Base-by-base conservation (phyloP, 2,113 vertebrate species). In the Herpetotheres cachinnans region DNA sequence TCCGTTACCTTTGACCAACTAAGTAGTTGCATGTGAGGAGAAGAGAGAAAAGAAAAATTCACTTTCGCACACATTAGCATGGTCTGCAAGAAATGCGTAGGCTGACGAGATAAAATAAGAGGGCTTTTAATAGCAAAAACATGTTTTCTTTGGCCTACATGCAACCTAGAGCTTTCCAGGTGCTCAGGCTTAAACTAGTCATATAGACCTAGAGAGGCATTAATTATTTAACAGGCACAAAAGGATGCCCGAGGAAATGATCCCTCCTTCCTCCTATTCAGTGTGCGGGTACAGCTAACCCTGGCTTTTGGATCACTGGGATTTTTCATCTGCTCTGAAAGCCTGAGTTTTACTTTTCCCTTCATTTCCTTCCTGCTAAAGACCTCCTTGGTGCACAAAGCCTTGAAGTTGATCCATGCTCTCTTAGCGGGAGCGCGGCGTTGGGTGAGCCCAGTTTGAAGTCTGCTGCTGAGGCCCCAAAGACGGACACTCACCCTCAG, bases 121-220 rank as follows among this genome's bases (percentile, higher is more conserved):
- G 54, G 27, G 55, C 46, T 93, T 91, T 91, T 87, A 91, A 94
- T 63, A 93, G 84, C 58, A 90, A 93, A 91, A 90, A 7, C 62
- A 24, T 93, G 93, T 89, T 93, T 94, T 76, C 84, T 89, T 94
- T 95, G 93, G 93, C 87, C 81, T 72, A 44, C 38, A 34, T 40
- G 62, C 40, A 91, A 84, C 50, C 40, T 44, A 72, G 78, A 56
- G 70, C 49, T 90, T 94, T 90, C 84, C 90, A 96, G 73, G 78
- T 88, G 74, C 82, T 92, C 83, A 86, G 26, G 76, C 55, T 92
- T 66, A 36, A 93, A 55, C 56, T 49, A 63, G 58, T 59, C 22
- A 1, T 32, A 14, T 13, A 50, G 87, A 46, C 55, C 55, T 65
- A 65, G 52, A 69, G 69, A 44, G 50, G 36, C 50, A 27, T 78